Evolutionary conservation across 2,888 invertebrate species (phyloP).

Genomic region (Himalopsyche tibetana): DNA sequence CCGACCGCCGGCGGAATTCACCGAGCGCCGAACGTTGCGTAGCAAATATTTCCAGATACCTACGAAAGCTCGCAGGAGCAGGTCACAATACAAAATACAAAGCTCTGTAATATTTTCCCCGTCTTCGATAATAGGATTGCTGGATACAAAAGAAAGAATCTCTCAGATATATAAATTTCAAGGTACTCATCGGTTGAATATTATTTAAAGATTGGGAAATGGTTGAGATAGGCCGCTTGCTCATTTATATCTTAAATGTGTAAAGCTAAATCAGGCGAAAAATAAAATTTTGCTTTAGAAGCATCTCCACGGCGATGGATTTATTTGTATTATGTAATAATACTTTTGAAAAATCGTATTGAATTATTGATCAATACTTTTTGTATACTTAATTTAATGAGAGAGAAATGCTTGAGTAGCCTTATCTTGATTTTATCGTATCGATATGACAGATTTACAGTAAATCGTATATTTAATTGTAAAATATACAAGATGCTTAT

Average conservation of each 20-base stretch:
- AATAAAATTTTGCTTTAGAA: slow-evolving; percentile 14
- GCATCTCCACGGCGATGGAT: too few species aligned
- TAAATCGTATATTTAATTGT: too few species aligned
- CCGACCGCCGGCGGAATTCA: slow-evolving; percentile 76
- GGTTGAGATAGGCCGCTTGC: slow-evolving; percentile 29
- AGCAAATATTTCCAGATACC: slow-evolving; percentile 54
- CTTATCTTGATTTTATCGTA: too few species aligned
- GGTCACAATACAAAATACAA: slow-evolving; percentile 58
- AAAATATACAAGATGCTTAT: too few species aligned
- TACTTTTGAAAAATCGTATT: too few species aligned
- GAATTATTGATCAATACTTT: too few species aligned
- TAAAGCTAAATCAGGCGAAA: slow-evolving; percentile 47
- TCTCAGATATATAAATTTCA: slow-evolving; percentile 53
- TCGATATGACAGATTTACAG: too few species aligned
- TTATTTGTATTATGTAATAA: too few species aligned
- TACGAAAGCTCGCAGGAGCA: slow-evolving; percentile 46
- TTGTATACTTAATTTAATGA: too few species aligned
- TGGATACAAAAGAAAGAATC: slow-evolving; percentile 53
- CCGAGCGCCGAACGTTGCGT: slow-evolving; percentile 58
- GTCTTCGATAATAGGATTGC: slow-evolving; percentile 55
- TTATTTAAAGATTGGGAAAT: slow-evolving; percentile 55
- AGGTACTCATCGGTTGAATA: slow-evolving; percentile 44
- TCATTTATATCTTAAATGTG: slow-evolving; percentile 27
- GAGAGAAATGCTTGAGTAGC: too few species aligned
- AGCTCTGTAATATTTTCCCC: slow-evolving; percentile 48